phyloP scores from a whole-genome alignment of 2,113 vertebrate species.

The Lucifuga dentata region DNA sequence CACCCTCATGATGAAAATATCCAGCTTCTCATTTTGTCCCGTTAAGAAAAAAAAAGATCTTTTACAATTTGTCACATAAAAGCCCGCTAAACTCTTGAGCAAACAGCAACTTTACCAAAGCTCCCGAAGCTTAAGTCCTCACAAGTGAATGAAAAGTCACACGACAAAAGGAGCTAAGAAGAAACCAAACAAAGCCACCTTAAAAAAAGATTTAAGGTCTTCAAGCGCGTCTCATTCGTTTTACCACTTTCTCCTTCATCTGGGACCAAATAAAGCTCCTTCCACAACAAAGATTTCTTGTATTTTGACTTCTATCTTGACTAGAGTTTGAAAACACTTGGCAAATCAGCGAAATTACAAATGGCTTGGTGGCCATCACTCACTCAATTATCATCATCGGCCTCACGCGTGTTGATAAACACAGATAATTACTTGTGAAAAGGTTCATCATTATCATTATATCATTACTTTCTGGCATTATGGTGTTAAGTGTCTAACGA shows the following conservation, averaged over 20 bases:
- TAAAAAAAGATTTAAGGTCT: slow-evolving; percentile 70
- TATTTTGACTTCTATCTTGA: slow-evolving; percentile 12
- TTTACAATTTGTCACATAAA: slow-evolving; percentile 71
- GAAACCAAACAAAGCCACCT: slow-evolving; percentile 77
- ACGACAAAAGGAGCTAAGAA: slow-evolving; percentile 79
- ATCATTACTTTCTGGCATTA: slow-evolving; percentile 72
- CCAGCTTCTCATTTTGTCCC: slow-evolving; percentile 36
- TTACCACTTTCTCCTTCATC: slow-evolving; percentile 43
- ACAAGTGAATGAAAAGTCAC: slow-evolving; percentile 60
- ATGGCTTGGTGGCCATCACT: slow-evolving; percentile 52
- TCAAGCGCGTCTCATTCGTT: slow-evolving; percentile 72
- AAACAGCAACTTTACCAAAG: slow-evolving; percentile 77
- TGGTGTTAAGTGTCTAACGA: slow-evolving; percentile 71
- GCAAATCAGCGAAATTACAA: slow-evolving; percentile 55
- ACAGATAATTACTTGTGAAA: slow-evolving; percentile 77
- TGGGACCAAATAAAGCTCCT: slow-evolving; percentile 18
- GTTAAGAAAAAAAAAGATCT: slow-evolving; percentile 42
- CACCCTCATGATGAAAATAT: slow-evolving; percentile 21
- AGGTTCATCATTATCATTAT: slow-evolving; percentile 75
- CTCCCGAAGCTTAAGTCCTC: slow-evolving; percentile 55
- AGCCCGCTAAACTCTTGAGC: slow-evolving; percentile 80
- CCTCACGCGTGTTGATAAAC: slow-evolving; percentile 73
- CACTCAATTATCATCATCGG: slow-evolving; percentile 64
- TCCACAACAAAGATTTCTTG: not conserved
- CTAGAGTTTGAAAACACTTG: slow-evolving; percentile 48